phyloP scores from a whole-genome alignment of 2,888 invertebrate species.

The Rhaphigaster nebulosa region DNA sequence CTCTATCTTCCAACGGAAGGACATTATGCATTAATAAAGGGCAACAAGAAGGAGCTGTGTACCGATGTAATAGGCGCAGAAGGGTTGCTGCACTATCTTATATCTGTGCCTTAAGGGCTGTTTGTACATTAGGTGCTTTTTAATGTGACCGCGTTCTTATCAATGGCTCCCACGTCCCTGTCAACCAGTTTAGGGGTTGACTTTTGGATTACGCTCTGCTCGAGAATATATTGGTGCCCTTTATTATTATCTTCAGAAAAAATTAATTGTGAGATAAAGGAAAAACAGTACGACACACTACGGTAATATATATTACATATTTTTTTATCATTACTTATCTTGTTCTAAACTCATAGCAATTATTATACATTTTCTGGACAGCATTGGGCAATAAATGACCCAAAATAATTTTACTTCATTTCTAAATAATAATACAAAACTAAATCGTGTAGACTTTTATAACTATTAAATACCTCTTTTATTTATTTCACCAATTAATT shows the following conservation, averaged over 20 bases:
- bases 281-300: no score
- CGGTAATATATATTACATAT: no score
- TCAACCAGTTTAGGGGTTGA: conserved; percentile 4
- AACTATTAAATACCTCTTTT: no score
- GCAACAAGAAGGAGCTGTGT: background rate
- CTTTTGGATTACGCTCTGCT: background rate
- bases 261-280: background rate
- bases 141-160: background rate
- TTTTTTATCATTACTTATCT: no score
- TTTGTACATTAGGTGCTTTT: conserved; percentile 38
- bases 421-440: no score
- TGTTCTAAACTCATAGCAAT: no score
- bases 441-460: no score
- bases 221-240: background rate
- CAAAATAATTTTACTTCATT: no score
- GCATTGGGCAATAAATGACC: no score
- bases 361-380: no score
- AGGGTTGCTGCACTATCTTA: conserved; percentile 1
- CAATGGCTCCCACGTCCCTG: background rate
- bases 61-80: background rate
- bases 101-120: background rate
- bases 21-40: background rate
- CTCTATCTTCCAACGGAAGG: background rate
- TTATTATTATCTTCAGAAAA: background rate
- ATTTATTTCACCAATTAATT: no score